Evolutionary conservation across 2,113 vertebrate species (phyloP).

Genomic region (Cichladusa arquata): DNA sequence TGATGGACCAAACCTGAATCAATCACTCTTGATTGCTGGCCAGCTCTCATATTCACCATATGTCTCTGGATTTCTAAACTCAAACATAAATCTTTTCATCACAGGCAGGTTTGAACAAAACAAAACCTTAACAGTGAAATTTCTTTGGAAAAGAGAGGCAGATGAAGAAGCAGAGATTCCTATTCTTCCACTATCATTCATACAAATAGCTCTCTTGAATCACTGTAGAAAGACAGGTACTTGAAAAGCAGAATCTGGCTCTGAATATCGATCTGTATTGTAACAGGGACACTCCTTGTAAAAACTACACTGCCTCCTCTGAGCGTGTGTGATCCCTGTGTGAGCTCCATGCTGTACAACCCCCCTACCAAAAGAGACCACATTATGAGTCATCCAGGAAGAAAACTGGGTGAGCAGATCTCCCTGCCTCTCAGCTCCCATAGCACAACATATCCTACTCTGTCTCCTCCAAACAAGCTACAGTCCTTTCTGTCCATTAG

Average conservation of each 20-base stretch:
- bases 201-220: not conserved
- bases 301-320: not conserved
- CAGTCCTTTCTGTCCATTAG: not conserved
- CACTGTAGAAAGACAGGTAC: not conserved
- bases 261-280: not conserved
- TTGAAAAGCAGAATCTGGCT: conserved; percentile 29
- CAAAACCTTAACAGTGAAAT: not conserved
- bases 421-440: not conserved
- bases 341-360: not conserved
- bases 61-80: conserved; percentile 66
- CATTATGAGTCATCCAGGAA: not conserved
- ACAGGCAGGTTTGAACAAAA: conserved; percentile 17
- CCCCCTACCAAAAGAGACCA: not conserved
- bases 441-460: not conserved
- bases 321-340: not conserved
- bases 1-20: conserved; percentile 65
- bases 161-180: conserved; percentile 1
- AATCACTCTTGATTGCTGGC: conserved; percentile 65
- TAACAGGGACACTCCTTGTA: not conserved
- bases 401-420: not conserved
- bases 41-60: conserved; percentile 68
- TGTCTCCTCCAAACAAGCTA: not conserved
- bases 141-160: conserved; percentile 22
- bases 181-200: conserved; percentile 14
- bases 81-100: conserved; percentile 51